A percentile compares a stretch with the other conserved stretches of the same genome.
phyloP scores from a whole-genome alignment of 2,888 invertebrate genomes.

The Uloborus plumipes region DNA sequence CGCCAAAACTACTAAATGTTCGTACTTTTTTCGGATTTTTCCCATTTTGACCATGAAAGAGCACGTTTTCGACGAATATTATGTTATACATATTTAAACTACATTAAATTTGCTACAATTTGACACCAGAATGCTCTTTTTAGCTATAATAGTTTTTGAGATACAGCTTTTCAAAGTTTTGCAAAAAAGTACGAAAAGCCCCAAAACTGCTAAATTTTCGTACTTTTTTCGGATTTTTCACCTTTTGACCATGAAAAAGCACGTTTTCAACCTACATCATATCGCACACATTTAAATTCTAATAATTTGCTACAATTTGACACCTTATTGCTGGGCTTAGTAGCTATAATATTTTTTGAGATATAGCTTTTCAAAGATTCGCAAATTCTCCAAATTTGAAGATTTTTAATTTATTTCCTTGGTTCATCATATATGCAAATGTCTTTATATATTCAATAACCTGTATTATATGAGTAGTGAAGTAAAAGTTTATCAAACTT shows the following conservation, averaged over 20 bases:
- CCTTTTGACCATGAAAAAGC: not conserved
- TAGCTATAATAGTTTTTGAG: too few species aligned
- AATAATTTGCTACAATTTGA: not conserved
- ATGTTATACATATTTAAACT: too few species aligned
- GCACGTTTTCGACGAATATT: too few species aligned
- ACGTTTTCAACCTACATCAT: not conserved
- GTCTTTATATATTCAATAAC: not conserved
- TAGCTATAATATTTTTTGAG: not conserved
- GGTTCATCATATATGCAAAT: not conserved
- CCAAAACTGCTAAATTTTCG: not conserved
- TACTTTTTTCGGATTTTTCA: not conserved
- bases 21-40: too few species aligned
- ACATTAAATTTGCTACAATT: too few species aligned
- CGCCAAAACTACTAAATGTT: too few species aligned
- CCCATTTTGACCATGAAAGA: too few species aligned
- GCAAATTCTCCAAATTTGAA: constrained; percentile 6
- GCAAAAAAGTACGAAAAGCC: not conserved
- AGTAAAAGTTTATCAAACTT: not conserved
- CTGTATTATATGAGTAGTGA: not conserved
- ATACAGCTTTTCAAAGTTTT: too few species aligned
- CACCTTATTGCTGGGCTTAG: not conserved
- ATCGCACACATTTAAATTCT: not conserved
- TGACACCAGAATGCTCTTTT: too few species aligned
- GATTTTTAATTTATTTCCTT: not conserved
- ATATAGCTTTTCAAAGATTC: not conserved